phyloP scores from a whole-genome alignment of 2,113 vertebrate genomes.

The Laticauda laticaudata region DNA sequence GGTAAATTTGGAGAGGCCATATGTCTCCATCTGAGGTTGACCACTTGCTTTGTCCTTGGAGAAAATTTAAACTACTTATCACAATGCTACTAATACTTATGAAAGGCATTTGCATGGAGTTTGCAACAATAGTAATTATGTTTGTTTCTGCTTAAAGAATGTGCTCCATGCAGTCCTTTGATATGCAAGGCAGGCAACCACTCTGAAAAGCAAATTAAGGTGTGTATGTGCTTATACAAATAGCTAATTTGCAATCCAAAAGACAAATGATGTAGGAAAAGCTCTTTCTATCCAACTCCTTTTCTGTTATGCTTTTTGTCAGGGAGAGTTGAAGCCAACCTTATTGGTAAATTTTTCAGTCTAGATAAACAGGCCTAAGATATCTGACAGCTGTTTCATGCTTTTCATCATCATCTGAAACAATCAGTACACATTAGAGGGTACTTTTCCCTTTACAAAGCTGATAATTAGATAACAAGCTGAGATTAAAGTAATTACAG shows the following conservation, averaged over 20 bases:
- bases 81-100: not conserved
- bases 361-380: conserved; percentile 72
- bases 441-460: conserved; percentile 87
- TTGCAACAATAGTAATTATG: not conserved
- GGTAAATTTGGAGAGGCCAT: not conserved
- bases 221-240: conserved; percentile 38
- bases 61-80: too few species aligned
- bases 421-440: conserved; percentile 84
- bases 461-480: conserved; percentile 93
- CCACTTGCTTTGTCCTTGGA: not conserved
- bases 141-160: not conserved
- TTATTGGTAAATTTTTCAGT: conserved; percentile 66
- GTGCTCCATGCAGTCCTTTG: not conserved
- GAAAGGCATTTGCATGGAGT: not conserved
- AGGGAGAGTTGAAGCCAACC: conserved; percentile 55
- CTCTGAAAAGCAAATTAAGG: not conserved
- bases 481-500: conserved; percentile 89
- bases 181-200: not conserved
- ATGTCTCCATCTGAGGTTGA: not conserved
- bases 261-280: conserved; percentile 53
- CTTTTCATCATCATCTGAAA: conserved; percentile 83
- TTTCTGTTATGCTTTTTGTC: conserved; percentile 42
- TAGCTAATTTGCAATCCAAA: conserved; percentile 54
- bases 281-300: not conserved
- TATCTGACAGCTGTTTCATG: conserved; percentile 83